Percentiles rank a stretch among this genome's conserved stretches.
These are phyloP conservation scores for Oscheius onirici DNA, from an alignment of 2,888 invertebrate species.

Conservation along the genomic window DNA sequence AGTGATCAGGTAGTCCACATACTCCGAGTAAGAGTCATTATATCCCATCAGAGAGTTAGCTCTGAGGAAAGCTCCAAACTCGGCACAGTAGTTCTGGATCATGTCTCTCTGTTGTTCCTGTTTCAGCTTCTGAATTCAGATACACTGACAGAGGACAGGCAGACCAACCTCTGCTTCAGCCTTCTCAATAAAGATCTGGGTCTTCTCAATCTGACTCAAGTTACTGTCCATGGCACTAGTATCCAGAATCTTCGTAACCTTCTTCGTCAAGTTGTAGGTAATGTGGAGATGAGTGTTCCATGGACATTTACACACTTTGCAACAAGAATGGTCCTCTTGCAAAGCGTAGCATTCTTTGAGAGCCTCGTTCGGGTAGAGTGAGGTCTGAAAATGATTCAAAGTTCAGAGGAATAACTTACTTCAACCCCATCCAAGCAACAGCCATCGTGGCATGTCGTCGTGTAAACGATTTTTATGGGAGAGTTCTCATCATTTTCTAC, in stretches of 20 bases:
- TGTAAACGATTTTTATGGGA: no score
- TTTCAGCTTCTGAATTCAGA: background rate
- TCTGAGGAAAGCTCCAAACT: background rate
- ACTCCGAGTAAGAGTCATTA: background rate
- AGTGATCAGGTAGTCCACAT: background rate
- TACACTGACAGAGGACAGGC: no score
- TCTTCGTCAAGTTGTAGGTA: background rate
- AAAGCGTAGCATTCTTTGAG: no score
- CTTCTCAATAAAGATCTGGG: background rate
- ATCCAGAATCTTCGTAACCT: background rate
- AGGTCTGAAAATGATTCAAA: no score
- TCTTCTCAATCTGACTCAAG: background rate
- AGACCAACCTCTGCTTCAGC: background rate
- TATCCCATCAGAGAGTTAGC: background rate
- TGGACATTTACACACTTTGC: constrained; percentile 12
- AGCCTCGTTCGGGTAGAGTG: no score
- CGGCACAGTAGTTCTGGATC: background rate
- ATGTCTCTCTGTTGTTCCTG: background rate
- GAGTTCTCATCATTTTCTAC: no score
- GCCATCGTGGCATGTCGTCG: no score
- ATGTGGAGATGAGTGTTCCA: constrained; percentile 21
- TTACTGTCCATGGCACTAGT: background rate
- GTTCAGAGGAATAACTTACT: no score
- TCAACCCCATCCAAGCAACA: no score
- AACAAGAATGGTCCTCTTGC: background rate